Base-by-base conservation (phyloP, 2,113 vertebrate species). In the Triplophysa rosa region DNA sequence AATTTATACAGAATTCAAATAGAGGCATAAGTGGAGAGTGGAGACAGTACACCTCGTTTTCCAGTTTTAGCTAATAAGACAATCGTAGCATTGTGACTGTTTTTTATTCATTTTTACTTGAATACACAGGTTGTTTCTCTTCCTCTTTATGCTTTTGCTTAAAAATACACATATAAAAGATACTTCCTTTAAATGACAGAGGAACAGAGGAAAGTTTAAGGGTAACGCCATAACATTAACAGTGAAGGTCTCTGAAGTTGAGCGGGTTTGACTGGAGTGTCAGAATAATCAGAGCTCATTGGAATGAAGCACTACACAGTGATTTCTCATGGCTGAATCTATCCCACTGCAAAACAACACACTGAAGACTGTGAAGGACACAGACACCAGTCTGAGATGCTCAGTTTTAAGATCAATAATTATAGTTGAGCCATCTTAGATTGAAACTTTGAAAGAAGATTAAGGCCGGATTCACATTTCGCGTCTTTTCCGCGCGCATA, bases 281-380 rank as follows among this genome's bases (percentile, higher is more conserved):
- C 58, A 63, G 40, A 16, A 23, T 59, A 13, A 19, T 62, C 19
- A 42, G 52, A 59, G 69, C 58, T 59, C 70, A 42, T 75, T 75
- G 47, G 63, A 63, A 62, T 63, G 58, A 75, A 74, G 56, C 71
- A 17, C 52, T 29, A 71, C n/a, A 61, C 54, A 40, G 52, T 17
- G 37, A n/a, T 59, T 72, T 72, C 68, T 73, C 71, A 47, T 26
- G 37, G 72, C 47, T 54, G 23, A 24, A 14, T 49, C 21, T 49
- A 14, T 21, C 23, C 11, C 58, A 49, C 8, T 33, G 59, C 40
- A 19, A 61, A 73, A 42, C 8, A 5, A 73, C 26, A n/a, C 33
- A 37, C 33, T 8, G 33, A 37, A 37, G 5, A 8, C 29, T 1
- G 40, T 8, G 2, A 4, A 74, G 23, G 58, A 26, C 58, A 63